phyloP scores from a whole-genome alignment of 37 sponge, comb jelly and placozoan genomes.

The Petrosia ficiformis region DNA sequence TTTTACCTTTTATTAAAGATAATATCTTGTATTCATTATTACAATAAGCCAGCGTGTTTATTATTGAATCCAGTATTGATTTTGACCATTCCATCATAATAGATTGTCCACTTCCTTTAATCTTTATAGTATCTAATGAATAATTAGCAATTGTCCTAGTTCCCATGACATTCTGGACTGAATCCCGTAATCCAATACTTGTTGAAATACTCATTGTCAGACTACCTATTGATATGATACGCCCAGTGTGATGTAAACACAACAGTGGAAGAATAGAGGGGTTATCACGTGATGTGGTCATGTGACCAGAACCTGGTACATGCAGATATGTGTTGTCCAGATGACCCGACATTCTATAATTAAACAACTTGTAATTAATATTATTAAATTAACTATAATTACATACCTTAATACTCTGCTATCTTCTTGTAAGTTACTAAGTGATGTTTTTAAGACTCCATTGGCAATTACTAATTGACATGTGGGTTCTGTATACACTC shows the following conservation, averaged over 20 bases:
- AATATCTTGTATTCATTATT: too few relatives aligned
- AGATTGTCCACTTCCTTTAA: background rate
- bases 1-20: too few relatives aligned
- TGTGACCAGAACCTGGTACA: slow-evolving; percentile 28
- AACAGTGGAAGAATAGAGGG: slow-evolving; percentile 56
- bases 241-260: slow-evolving; percentile 68
- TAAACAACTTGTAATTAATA: too few relatives aligned
- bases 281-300: slow-evolving; percentile 19
- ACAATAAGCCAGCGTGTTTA: too few relatives aligned
- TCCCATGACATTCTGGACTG: too few relatives aligned
- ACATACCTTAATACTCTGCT: slow-evolving; percentile 28
- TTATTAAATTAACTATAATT: too few relatives aligned
- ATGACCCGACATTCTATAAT: too few relatives aligned
- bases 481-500: background rate
- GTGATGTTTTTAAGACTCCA: slow-evolving; percentile 23
- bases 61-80: too few relatives aligned
- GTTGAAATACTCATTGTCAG: slow-evolving; percentile 25
- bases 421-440: background rate
- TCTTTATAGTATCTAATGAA: background rate
- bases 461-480: slow-evolving; percentile 39
- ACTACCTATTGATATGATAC: slow-evolving; percentile 58
- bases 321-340: slow-evolving; percentile 57
- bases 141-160: too few relatives aligned
- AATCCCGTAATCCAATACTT: too few relatives aligned
- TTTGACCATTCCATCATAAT: background rate